Base-by-base conservation (phyloP, 2,797 vertebrate genomes). In the Falco cherrug region DNA sequence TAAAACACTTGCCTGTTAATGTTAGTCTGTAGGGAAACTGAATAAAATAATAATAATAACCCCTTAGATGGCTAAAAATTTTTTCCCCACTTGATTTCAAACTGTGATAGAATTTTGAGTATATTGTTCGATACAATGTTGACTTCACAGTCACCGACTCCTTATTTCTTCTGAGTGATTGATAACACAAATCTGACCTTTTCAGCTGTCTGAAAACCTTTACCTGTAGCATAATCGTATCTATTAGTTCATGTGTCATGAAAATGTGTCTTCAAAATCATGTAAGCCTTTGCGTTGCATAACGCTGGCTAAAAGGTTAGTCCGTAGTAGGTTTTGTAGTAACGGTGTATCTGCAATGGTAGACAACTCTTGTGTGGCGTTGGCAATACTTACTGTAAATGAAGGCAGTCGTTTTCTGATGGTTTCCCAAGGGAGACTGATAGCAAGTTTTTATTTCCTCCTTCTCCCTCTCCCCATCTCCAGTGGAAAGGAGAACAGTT, bases 401-500 rank as follows among this genome's bases (percentile, higher is more conserved):
- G n/a, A 81, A 56, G 41, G 64, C 82, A 50, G 37, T 25, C 16
- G 0, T 88, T 93, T 92, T 90, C 84, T 63, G 50, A 71, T 77
- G 33, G 54, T 71, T 94, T 92, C 69, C 33, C 83, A 90, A 84
- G 28, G 59, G 56, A 90, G 56, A n/a, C 8, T 33, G 54, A 65
- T 35, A 86, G 47, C 47, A 45, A 86, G 43, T 50, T n/a, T 87
- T 92, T 79, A 45, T 90, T 95, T 96, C 83, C 67, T 82, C 41
- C 70, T 87, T 69, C 48, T 88, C 50, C 48, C 13, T 81, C 11
- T 68, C n/a, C 26, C 24, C 14, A 3, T 33, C 61, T 60, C 57
- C 1, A 0, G 5, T 54, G 47, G 73, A 35, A 67, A 69, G 60
- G 37, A 74, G 53, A 74, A 43, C 33, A 50, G 24, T 48, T 91